Evolutionary conservation across 2,113 vertebrate species (phyloP), one percentile per base, ranked within the genome.

Genomic region (Pachycephala philippinensis): DNA sequence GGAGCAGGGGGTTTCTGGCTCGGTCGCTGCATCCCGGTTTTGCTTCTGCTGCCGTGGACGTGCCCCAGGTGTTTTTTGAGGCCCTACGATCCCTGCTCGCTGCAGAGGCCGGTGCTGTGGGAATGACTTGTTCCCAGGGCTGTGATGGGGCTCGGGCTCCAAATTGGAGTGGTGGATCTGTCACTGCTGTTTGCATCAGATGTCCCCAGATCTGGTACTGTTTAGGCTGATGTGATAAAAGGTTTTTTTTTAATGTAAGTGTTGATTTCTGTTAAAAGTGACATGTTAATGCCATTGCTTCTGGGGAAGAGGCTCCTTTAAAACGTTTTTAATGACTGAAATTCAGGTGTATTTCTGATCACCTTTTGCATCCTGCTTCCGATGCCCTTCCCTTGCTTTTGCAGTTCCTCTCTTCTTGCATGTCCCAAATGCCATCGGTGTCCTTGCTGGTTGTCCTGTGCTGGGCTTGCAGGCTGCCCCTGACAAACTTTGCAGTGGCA

Each of bases 351-450:
- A 1, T 57, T 85, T 87, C 33, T 53, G 30, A 60, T 35, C 19
- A 2, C 31, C 14, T 49, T 76, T 66, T 52, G 15, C 28, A 44
- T 33, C 18, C 63, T 37, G 47, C 35, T 71, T 4, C 17, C 23
- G 31, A 9, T 18, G 7, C 7, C 0, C 52, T 93, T 61, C 19
- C 12, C 49, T 60, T 71, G 70, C 31, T 56, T 56, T 57, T 64
- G 78, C 15, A 3, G 19, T 54, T 78, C n/a, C 47, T 66, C 18
- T 50, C 15, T 1, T 28, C 39, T 45, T 9, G 31, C 13, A 10
- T 0, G 0, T 57, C 44, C 28, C 54, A 35, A 33, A 47, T 20
- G 15, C 33, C 2, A 4, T n/a, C 0, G 0, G 10, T 3, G 44
- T 60, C 68, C 68, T 53, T 33, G 69, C 71, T 53, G 76, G 15